Evolutionary conservation across 2,797 vertebrate species (phyloP).

Genomic region (Microctenopoma lineatum): DNA sequence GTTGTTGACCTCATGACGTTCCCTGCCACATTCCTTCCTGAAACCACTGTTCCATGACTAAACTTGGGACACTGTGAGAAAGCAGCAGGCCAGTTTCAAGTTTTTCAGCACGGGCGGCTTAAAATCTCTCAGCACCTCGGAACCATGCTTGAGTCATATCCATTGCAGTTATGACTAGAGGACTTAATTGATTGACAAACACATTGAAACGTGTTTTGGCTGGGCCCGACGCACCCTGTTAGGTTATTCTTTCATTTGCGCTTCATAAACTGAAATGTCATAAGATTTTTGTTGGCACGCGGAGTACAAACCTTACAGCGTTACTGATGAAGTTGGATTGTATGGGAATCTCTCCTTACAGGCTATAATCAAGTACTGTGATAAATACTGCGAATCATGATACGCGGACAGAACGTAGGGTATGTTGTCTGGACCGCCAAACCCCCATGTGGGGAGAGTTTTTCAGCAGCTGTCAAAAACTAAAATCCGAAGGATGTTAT

Average conservation of each 20-base stretch:
- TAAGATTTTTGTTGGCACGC: constrained; percentile 45
- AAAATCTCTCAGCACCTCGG: constrained; percentile 38
- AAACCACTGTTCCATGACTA: constrained; percentile 62
- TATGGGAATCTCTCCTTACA: constrained; percentile 47
- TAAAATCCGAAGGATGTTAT: constrained; percentile 53
- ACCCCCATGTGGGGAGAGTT: constrained; percentile 46
- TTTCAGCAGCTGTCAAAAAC: constrained; percentile 63
- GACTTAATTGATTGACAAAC: constrained; percentile 26
- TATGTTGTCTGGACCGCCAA: constrained; percentile 58
- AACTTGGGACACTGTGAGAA: constrained; percentile 47
- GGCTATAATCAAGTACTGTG: constrained; percentile 59
- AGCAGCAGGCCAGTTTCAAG: constrained; percentile 34
- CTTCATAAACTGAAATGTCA: constrained; percentile 50
- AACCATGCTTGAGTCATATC: constrained; percentile 12
- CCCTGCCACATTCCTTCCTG: constrained; percentile 6
- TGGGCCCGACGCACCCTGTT: constrained; percentile 8
- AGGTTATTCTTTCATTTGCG: constrained; percentile 47
- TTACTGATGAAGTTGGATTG: constrained; percentile 22
- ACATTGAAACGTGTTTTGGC: constrained; percentile 29
- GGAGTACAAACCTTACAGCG: not conserved
- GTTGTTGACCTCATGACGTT: constrained; percentile 59
- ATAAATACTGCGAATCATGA: constrained; percentile 56
- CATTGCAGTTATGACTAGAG: constrained; percentile 30
- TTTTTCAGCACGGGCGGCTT: constrained; percentile 41
- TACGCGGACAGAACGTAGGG: constrained; percentile 47